Evolutionary conservation across 2,797 vertebrate species (phyloP).

Genomic region (Sebastes taczanowskii): DNA sequence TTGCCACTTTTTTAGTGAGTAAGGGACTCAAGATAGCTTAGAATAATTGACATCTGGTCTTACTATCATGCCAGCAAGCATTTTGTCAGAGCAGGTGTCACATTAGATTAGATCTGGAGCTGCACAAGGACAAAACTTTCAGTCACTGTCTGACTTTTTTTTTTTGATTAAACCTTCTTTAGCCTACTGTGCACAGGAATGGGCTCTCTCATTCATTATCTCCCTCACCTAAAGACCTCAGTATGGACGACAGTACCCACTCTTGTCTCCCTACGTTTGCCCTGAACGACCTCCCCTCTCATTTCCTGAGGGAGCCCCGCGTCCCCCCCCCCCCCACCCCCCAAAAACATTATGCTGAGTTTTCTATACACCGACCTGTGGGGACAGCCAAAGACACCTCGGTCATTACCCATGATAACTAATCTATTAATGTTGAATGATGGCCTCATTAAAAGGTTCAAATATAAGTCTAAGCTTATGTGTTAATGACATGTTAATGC

Average conservation of each 20-base stretch:
- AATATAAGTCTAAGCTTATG: constrained; percentile 83
- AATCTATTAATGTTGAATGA: constrained; percentile 86
- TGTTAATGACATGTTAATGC: constrained; percentile 87
- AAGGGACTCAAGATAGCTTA: not conserved
- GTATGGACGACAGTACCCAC: constrained; percentile 39
- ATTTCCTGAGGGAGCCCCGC: constrained; percentile 51
- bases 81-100: constrained; percentile 24
- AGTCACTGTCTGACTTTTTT: constrained; percentile 6
- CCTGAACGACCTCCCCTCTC: constrained; percentile 56
- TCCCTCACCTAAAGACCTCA: constrained; percentile 42
- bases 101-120: not conserved
- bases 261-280: constrained; percentile 46
- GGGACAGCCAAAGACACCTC: constrained; percentile 80
- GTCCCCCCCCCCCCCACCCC: not conserved
- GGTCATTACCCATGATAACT: constrained; percentile 82
- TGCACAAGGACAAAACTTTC: constrained; percentile 41
- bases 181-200: constrained; percentile 13
- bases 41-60: constrained; percentile 5
- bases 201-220: constrained; percentile 38
- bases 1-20: not conserved
- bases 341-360: constrained; percentile 74
- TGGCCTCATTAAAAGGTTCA: constrained; percentile 86
- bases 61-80: not conserved
- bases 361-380: constrained; percentile 71
- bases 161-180: constrained; percentile 25